phyloP scores from a whole-genome alignment of 2,888 invertebrate species.

The Brachynemurus nebulosus region DNA sequence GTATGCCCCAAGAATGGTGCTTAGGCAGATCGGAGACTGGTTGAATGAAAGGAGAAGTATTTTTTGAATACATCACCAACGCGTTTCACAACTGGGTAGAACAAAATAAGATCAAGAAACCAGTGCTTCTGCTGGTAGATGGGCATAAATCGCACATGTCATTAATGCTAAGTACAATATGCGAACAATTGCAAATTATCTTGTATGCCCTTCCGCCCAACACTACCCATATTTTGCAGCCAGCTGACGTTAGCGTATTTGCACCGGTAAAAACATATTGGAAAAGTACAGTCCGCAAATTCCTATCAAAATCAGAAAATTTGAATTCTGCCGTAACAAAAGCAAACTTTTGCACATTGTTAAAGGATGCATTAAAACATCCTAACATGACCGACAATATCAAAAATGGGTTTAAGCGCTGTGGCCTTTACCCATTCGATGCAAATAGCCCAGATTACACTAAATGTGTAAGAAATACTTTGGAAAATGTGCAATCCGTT shows the following conservation, averaged over 20 bases:
- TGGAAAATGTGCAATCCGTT: slow-evolving; percentile 10
- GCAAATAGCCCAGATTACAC: slow-evolving; percentile 17
- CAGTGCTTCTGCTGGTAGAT: slow-evolving; percentile 15
- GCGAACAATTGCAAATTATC: background rate
- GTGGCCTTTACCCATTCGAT: slow-evolving; percentile 19
- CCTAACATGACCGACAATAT: slow-evolving; percentile 11
- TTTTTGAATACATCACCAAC: slow-evolving; percentile 15
- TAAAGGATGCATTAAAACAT: slow-evolving; percentile 14
- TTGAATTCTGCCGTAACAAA: slow-evolving; percentile 18
- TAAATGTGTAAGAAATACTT: slow-evolving; percentile 17
- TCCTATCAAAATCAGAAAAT: slow-evolving; percentile 18
- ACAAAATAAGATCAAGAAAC: slow-evolving; percentile 12
- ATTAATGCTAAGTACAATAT: slow-evolving; percentile 13
- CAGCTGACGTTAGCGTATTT: slow-evolving; percentile 22
- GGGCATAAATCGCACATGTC: slow-evolving; percentile 15
- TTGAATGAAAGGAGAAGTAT: slow-evolving; percentile 14
- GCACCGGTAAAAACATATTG: slow-evolving; percentile 22
- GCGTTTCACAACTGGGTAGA: slow-evolving; percentile 13
- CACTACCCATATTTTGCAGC: slow-evolving; percentile 21
- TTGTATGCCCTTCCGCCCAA: slow-evolving; percentile 16
- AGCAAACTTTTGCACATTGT: slow-evolving; percentile 19
- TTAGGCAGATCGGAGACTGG: slow-evolving; percentile 12
- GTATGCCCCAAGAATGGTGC: slow-evolving; percentile 17
- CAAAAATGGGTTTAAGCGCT: slow-evolving; percentile 16
- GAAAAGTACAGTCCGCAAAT: slow-evolving; percentile 19